Conservation (phyloP, 2,888 invertebrate genomes). For the Rugalucina vietnamica region DNA sequence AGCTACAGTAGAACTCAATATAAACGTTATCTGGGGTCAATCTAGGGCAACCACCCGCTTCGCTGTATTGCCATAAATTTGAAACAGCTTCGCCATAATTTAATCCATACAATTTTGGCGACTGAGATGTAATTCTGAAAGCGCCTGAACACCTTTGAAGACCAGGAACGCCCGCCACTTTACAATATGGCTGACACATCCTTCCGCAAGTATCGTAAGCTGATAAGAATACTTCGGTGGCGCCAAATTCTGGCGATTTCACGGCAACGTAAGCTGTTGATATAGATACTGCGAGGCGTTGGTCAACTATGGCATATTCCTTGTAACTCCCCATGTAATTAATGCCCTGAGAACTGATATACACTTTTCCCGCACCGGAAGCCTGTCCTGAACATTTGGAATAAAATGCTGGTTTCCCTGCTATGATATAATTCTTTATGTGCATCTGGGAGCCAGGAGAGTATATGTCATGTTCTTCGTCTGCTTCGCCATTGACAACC, state of each 20-base stretch:
- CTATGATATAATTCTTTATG: conserved; percentile 54
- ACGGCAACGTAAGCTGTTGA: conserved; percentile 75
- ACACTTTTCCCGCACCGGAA: conserved; percentile 72
- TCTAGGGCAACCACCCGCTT: conserved; percentile 49
- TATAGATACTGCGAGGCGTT: conserved; percentile 72
- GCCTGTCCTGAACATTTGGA: conserved; percentile 51
- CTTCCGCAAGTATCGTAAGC: conserved; percentile 71
- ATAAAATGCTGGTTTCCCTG: conserved; percentile 60
- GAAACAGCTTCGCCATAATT: conserved; percentile 66
- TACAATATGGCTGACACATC: conserved; percentile 66
- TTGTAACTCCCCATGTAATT: conserved; percentile 77
- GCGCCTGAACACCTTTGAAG: conserved; percentile 63
- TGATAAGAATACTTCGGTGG: conserved; percentile 58
- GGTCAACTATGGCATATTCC: conserved; percentile 75
- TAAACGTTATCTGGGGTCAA: conserved; percentile 57
- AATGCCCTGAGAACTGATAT: conserved; percentile 72
- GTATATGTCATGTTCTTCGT: conserved; percentile 71
- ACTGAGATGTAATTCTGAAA: conserved; percentile 57
- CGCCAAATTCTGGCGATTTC: conserved; percentile 66
- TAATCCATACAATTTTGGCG: conserved; percentile 64
- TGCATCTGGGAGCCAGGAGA: conserved; percentile 60
- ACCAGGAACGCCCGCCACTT: conserved; percentile 36
- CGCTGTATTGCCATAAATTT: conserved; percentile 61
- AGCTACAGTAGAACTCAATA: conserved; percentile 69
- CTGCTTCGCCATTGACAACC: conserved; percentile 66